phyloP scores from a whole-genome alignment of 1,140 invertebrate genomes.

The Zaprionus lachaisei region DNA sequence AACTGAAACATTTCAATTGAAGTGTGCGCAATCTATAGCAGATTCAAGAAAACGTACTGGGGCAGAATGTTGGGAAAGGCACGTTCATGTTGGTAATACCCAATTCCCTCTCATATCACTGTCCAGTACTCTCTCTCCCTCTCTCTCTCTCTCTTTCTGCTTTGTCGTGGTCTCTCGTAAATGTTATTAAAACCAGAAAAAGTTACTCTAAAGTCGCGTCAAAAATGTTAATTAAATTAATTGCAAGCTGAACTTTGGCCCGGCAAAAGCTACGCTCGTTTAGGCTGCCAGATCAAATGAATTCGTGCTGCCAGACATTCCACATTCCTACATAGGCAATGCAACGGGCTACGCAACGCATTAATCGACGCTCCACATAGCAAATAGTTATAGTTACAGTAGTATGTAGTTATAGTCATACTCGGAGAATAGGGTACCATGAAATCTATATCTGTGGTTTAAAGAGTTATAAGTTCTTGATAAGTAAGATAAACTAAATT shows the following conservation, averaged over 20 bases:
- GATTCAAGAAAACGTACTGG: neutral
- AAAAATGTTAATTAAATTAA: conserved; percentile 71
- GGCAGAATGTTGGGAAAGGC: conserved; percentile 40
- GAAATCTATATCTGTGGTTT: neutral
- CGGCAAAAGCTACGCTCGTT: conserved; percentile 1
- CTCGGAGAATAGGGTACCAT: neutral
- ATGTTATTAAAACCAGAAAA: conserved; percentile 31
- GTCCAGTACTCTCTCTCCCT: neutral
- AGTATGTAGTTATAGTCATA: too few relatives aligned
- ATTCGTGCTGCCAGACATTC: conserved; percentile 14
- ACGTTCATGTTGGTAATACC: conserved; percentile 42
- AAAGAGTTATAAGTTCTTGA: too few relatives aligned
- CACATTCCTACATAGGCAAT: conserved; percentile 4
- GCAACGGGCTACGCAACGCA: neutral
- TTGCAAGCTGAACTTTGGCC: conserved; percentile 56
- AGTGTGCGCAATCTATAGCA: neutral
- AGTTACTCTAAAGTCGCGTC: conserved; percentile 24
- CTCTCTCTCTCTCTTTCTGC: conserved; percentile 9
- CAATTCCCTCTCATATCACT: neutral
- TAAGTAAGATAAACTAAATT: too few relatives aligned
- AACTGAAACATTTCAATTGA: conserved; percentile 16
- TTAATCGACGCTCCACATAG: neutral
- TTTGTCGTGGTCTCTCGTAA: conserved; percentile 22
- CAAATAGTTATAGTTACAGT: neutral
- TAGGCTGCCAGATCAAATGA: conserved; percentile 8